phyloP scores from a whole-genome alignment of 2,888 invertebrate genomes.

The Saturnia pavonia region DNA sequence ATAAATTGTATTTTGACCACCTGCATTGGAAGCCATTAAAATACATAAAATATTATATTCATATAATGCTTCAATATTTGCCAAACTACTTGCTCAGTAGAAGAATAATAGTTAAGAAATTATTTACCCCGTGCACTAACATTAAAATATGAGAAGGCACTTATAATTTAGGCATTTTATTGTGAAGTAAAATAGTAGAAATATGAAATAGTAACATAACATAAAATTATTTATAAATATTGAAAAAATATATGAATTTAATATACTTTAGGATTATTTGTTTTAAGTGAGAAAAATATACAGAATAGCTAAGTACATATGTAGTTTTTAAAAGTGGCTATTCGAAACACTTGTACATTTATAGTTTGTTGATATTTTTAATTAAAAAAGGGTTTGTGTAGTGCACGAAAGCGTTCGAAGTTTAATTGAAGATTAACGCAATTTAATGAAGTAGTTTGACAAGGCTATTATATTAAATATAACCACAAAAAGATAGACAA shows the following conservation, averaged over 20 bases:
- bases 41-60: slow-evolving; percentile 41
- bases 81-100: slow-evolving; percentile 45
- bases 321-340: background rate
- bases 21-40: slow-evolving; percentile 61
- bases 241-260: background rate
- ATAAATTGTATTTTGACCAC: slow-evolving; percentile 51
- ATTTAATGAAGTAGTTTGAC: slow-evolving; percentile 19
- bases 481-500: slow-evolving; percentile 10
- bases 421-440: slow-evolving; percentile 11
- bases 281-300: background rate
- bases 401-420: slow-evolving; percentile 30
- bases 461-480: slow-evolving; percentile 2
- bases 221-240: background rate
- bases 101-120: slow-evolving; percentile 19
- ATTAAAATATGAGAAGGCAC: slow-evolving; percentile 70
- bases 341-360: background rate
- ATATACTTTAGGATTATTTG: background rate
- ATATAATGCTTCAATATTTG: slow-evolving; percentile 33
- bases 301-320: background rate
- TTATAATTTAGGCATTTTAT: slow-evolving; percentile 55
- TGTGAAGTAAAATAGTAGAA: slow-evolving; percentile 7
- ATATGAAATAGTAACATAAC: background rate
- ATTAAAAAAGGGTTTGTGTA: background rate
- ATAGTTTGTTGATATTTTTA: background rate
- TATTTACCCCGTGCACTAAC: slow-evolving; percentile 43